Conservation (phyloP, 2,888 invertebrate genomes). For the Teleiodes luculella region DNA sequence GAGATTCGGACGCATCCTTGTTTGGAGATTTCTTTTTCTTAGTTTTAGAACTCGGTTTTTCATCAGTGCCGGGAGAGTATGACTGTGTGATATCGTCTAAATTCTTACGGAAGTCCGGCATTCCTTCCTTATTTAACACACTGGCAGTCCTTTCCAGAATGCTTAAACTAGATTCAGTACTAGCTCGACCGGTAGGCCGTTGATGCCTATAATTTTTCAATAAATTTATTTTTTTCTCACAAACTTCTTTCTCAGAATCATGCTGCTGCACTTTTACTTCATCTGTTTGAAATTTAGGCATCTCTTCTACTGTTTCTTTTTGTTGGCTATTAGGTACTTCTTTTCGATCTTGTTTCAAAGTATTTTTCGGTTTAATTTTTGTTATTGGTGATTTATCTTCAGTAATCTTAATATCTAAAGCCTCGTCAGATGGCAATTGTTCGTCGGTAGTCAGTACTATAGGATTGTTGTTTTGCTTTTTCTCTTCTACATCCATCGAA, state of each 20-base stretch:
- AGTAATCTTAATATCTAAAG: slow-evolving; percentile 47
- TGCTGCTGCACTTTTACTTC: slow-evolving; percentile 24
- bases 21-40: slow-evolving; percentile 67
- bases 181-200: slow-evolving; percentile 50
- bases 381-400: slow-evolving; percentile 33
- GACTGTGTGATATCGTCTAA: slow-evolving; percentile 74
- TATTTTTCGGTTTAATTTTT: neutral
- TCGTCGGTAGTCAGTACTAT: slow-evolving; percentile 67
- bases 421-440: slow-evolving; percentile 63
- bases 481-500: slow-evolving; percentile 27
- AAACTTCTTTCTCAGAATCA: slow-evolving; percentile 29
- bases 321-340: neutral
- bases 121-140: slow-evolving; percentile 61
- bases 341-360: neutral
- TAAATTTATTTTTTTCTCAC: slow-evolving; percentile 63
- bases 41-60: slow-evolving; percentile 50
- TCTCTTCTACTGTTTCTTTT: neutral
- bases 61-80: slow-evolving; percentile 65
- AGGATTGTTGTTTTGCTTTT: slow-evolving; percentile 31
- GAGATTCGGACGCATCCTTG: slow-evolving; percentile 54
- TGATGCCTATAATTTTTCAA: slow-evolving; percentile 74
- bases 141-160: slow-evolving; percentile 68
- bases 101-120: slow-evolving; percentile 70
- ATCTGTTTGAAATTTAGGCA: neutral
- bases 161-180: slow-evolving; percentile 65